A percentile compares a stretch with the other conserved stretches of the same genome.
Conservation (phyloP, 2,888 invertebrate species). For the Cantharis rustica region DNA sequence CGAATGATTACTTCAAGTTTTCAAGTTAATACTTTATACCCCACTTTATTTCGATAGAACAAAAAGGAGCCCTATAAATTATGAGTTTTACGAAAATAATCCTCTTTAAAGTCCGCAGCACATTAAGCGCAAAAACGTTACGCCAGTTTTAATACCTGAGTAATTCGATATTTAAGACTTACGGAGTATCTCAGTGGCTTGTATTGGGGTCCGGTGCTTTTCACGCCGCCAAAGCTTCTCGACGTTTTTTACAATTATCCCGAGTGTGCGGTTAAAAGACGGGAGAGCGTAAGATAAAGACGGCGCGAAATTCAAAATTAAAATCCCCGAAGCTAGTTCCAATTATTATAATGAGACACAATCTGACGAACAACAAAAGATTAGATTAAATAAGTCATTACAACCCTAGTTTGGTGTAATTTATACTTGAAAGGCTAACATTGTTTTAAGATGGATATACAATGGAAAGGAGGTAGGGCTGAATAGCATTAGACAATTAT, state of each 20-base stretch:
- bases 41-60: background rate
- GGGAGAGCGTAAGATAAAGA: background rate
- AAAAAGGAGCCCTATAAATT: background rate
- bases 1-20: background rate
- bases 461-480: background rate
- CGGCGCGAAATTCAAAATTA: background rate
- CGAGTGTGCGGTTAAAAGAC: background rate
- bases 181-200: background rate
- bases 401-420: background rate
- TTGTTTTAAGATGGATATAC: background rate
- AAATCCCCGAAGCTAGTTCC: background rate
- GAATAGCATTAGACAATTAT: background rate
- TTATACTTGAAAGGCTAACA: background rate
- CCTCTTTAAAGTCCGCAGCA: background rate
- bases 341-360: background rate
- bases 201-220: background rate
- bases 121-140: background rate
- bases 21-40: background rate
- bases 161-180: no score
- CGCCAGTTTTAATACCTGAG: background rate
- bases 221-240: background rate
- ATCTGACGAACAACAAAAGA: background rate
- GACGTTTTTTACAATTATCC: no score
- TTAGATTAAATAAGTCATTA: background rate
- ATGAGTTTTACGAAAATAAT: background rate